phyloP scores from a whole-genome alignment of 2,113 vertebrate genomes.

The Pelecanus crispus region DNA sequence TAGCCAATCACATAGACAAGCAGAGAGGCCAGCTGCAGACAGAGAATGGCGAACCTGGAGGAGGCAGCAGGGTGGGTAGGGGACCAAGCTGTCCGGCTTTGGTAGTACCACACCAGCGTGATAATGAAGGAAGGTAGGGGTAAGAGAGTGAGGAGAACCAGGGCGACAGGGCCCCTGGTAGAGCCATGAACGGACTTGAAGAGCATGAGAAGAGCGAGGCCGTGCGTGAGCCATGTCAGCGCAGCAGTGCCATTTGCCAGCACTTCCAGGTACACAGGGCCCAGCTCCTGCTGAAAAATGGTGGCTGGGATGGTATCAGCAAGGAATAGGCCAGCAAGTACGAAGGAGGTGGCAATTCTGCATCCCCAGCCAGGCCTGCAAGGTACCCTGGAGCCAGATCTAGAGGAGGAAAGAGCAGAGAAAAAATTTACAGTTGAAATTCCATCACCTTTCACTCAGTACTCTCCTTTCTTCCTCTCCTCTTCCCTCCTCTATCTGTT shows the following conservation, averaged over 20 bases:
- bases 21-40: slow-evolving; percentile 71
- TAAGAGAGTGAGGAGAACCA: slow-evolving; percentile 75
- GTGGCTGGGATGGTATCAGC: slow-evolving; percentile 71
- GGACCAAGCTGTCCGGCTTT: slow-evolving; percentile 55
- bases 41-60: slow-evolving; percentile 75
- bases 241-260: slow-evolving; percentile 75
- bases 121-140: slow-evolving; percentile 78
- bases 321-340: slow-evolving; percentile 72
- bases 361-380: slow-evolving; percentile 78
- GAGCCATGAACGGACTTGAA: slow-evolving; percentile 61
- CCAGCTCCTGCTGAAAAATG: slow-evolving; percentile 71
- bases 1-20: slow-evolving; percentile 77
- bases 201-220: slow-evolving; percentile 70
- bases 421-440: not conserved
- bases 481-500: not conserved
- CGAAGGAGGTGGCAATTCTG: slow-evolving; percentile 70
- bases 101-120: slow-evolving; percentile 75
- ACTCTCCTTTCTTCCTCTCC: not conserved
- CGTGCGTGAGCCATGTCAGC: slow-evolving; percentile 85
- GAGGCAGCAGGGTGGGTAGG: slow-evolving; percentile 61
- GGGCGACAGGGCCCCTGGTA: slow-evolving; percentile 76
- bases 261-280: slow-evolving; percentile 77
- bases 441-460: not conserved
- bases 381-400: slow-evolving; percentile 10
- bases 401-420: slow-evolving; percentile 23